These are phyloP conservation scores for Trichechus manatus DNA, from an alignment of 2,113 vertebrate species.

Conservation along the genomic window DNA sequence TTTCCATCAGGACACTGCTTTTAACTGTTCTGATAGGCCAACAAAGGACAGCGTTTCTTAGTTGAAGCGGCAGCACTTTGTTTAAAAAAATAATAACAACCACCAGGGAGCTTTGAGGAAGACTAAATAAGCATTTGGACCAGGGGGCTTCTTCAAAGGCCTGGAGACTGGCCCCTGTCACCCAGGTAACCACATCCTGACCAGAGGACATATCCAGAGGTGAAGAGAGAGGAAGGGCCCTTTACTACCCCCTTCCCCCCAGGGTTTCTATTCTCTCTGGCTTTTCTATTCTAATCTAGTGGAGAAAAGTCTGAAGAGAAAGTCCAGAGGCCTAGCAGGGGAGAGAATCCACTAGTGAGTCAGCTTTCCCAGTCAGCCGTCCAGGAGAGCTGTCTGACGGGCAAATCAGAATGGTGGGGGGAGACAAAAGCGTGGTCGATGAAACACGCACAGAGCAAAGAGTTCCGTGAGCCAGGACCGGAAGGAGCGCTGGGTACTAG, in stretches of 20 bases:
- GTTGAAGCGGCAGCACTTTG: neutral
- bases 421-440: neutral
- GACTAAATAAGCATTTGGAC: neutral
- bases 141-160: neutral
- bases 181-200: neutral
- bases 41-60: neutral
- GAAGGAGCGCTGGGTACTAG: neutral
- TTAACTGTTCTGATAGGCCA: neutral
- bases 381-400: neutral
- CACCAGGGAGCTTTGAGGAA: neutral
- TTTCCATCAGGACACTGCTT: neutral
- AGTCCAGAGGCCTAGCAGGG: neutral
- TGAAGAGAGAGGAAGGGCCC: neutral
- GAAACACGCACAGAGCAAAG: neutral
- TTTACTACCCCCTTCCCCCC: neutral
- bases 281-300: neutral
- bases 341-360: rapidly evolving
- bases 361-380: neutral
- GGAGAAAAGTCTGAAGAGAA: neutral
- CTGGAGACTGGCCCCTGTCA: neutral
- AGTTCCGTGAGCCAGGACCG: neutral
- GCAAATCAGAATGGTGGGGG: neutral
- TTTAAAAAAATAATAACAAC: neutral
- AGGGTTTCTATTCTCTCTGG: neutral
- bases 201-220: neutral